These are phyloP conservation scores for Pogonocichla stellata DNA, from an alignment of 2,113 vertebrate species.

Conservation along the genomic window DNA sequence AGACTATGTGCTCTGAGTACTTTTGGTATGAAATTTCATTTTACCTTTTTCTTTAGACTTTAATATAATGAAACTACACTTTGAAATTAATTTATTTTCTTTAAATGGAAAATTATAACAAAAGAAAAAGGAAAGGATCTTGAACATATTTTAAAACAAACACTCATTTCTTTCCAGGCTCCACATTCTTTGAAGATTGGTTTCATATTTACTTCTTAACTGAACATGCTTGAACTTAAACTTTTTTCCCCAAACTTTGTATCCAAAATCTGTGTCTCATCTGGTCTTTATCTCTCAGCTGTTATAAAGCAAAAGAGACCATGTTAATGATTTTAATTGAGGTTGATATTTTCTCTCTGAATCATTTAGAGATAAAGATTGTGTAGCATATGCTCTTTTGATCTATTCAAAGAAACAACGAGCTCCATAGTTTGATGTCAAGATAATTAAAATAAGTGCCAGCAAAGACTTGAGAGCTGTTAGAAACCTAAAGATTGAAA, in stretches of 20 bases:
- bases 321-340: constrained; percentile 63
- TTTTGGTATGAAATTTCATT: not conserved
- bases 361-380: constrained; percentile 57
- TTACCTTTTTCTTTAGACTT: not conserved
- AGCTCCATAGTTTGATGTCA: constrained; percentile 28
- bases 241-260: not conserved
- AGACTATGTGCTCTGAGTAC: not conserved
- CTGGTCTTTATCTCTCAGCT: constrained; percentile 38
- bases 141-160: not conserved
- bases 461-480: not conserved
- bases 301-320: constrained; percentile 18
- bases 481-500: not conserved
- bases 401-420: constrained; percentile 21
- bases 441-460: constrained; percentile 42
- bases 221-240: constrained; percentile 3
- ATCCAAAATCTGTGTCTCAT: not conserved
- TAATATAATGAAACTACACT: not conserved
- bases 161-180: not conserved
- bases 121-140: not conserved
- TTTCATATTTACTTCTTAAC: not conserved
- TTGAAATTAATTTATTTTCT: not conserved
- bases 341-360: constrained; percentile 40
- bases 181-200: not conserved
- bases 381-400: constrained; percentile 23
- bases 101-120: not conserved